Evolutionary conservation across 1,140 invertebrate genomes (phyloP), one percentile per base, ranked within the genome.

Genomic region (Calephelis nemesis): DNA sequence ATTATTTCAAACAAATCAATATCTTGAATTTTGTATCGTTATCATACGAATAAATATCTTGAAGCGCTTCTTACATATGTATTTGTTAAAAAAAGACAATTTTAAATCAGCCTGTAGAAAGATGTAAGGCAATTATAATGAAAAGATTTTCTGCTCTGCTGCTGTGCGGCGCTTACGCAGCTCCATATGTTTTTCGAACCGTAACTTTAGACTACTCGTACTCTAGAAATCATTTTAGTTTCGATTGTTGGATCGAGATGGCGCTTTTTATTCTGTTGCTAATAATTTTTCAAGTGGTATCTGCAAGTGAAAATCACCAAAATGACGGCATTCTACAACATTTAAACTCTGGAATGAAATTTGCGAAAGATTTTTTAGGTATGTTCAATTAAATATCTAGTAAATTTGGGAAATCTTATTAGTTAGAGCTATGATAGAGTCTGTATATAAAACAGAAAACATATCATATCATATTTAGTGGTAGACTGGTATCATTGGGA

Each of bases 341-440:
- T 75, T 92, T 95, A 47, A 94, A 92, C 69, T 89, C 90, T 68
- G 94, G 95, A 49, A 87, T 96, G 65, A 93, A 95, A 78, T 91
- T 94, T 73, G 95, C 95, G 0, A 93, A 93, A 42, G 93, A 94
- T 83, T 92, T 94, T 81, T 90, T 95, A 64, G 93, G 92, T 92
- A 77, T 80, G 79, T 67, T 50, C 67, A 1, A 65, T 45, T 45
- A 45, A 45, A 45, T 45, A 45, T 45, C 42, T 45, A 6, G 8
- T 45, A 45, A 45, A 45, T 45, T 45, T 45, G 8, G 1, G 42
- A 45, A 45, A 45, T 45, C 42, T 45, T 9, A 5, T 45, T 7
- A 45, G 8, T 7, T 7, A 45, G 8, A 45, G 42, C 42, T 45
- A 30, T 30, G 30, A 4, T 30, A 30, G 30, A 30, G 30, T 30